Evolutionary conservation across 1,140 invertebrate species (phyloP).

Genomic region (Lepidurus arcticus): DNA sequence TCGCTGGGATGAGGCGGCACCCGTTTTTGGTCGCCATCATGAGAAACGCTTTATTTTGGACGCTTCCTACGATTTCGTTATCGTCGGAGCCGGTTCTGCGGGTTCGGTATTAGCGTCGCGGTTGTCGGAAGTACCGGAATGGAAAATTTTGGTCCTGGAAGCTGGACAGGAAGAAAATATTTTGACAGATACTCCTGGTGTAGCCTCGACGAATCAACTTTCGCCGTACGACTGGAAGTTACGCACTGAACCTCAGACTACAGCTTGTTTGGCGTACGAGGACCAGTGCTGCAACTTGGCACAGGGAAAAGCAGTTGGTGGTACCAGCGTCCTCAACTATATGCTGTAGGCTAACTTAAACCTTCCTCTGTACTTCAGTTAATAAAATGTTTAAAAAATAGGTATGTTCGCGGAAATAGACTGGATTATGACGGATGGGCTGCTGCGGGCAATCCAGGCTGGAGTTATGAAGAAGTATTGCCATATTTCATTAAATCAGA

Average conservation of each 20-base stretch:
- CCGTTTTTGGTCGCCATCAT: background rate
- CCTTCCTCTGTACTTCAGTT: too few relatives aligned
- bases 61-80: slow-evolving; percentile 64
- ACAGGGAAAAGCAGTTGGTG: slow-evolving; percentile 76
- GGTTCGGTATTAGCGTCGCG: slow-evolving; percentile 80
- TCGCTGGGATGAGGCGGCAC: background rate
- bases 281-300: slow-evolving; percentile 67
- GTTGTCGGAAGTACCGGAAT: slow-evolving; percentile 67
- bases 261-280: slow-evolving; percentile 46
- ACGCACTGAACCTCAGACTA: slow-evolving; percentile 49
- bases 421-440: slow-evolving; percentile 61
- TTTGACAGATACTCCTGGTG: slow-evolving; percentile 71
- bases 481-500: slow-evolving; percentile 58
- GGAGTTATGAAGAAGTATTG: slow-evolving; percentile 56
- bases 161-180: slow-evolving; percentile 80
- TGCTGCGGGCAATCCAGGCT: slow-evolving; percentile 48
- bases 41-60: background rate
- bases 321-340: slow-evolving; percentile 86
- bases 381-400: background rate
- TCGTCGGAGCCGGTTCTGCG: slow-evolving; percentile 76
- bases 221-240: slow-evolving; percentile 49
- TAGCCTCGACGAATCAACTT: slow-evolving; percentile 42
- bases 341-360: slow-evolving; percentile 84
- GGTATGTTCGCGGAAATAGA: slow-evolving; percentile 62
- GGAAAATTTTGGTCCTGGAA: slow-evolving; percentile 76